phyloP scores from a whole-genome alignment of 1,140 invertebrate genomes.

The Brachionus rubens region DNA sequence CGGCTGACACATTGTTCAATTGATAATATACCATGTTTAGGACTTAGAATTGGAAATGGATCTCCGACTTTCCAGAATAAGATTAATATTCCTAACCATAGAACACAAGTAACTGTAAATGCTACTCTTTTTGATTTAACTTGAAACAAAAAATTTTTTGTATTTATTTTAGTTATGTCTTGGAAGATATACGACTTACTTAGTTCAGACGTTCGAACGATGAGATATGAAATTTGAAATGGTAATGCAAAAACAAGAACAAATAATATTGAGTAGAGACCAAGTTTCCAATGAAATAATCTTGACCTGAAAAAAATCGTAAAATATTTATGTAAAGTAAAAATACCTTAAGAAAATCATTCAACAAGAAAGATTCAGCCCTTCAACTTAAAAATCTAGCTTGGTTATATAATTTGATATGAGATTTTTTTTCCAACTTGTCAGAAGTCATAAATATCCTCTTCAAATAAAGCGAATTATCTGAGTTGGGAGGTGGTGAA shows the following conservation, averaged over 20 bases:
- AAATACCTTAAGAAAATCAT: too few relatives aligned
- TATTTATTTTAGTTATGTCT: neutral
- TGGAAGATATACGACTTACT: neutral
- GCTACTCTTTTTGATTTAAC: slow-evolving; percentile 65
- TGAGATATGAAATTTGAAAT: slow-evolving; percentile 90
- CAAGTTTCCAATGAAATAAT: slow-evolving; percentile 91
- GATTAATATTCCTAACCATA: slow-evolving; percentile 88
- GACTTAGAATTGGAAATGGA: slow-evolving; percentile 93
- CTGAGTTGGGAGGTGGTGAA: too few relatives aligned
- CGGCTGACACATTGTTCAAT: slow-evolving; percentile 94
- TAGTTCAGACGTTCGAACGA: neutral
- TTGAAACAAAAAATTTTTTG: slow-evolving; percentile 58
- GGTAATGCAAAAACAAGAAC: slow-evolving; percentile 93
- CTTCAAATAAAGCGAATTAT: too few relatives aligned
- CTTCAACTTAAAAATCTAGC: too few relatives aligned
- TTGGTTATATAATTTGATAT: too few relatives aligned
- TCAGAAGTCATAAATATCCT: too few relatives aligned
- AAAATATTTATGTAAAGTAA: too few relatives aligned
- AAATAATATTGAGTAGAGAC: slow-evolving; percentile 82
- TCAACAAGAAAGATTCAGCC: too few relatives aligned
- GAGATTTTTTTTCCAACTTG: too few relatives aligned
- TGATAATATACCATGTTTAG: slow-evolving; percentile 81
- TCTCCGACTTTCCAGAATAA: slow-evolving; percentile 99
- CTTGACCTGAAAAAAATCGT: slow-evolving; percentile 70
- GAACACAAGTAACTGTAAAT: slow-evolving; percentile 73